Conservation (phyloP, 2,113 vertebrate species). For the Garra rufa region DNA sequence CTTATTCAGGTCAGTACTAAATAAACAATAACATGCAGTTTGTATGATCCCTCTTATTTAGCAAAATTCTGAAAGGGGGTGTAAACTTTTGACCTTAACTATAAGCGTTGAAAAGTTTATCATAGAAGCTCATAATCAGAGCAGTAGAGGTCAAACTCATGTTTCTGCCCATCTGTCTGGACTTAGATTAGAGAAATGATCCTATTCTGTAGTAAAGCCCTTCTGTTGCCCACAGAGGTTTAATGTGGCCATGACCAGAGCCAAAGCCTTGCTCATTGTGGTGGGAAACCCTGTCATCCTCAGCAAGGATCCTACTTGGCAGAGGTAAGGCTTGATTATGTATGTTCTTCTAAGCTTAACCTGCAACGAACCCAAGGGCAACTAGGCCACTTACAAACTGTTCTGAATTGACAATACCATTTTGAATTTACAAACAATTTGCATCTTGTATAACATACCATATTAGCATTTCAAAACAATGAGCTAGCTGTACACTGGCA, state of each 20-base stretch:
- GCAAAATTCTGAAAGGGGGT: too few relatives aligned
- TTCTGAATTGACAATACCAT: neutral
- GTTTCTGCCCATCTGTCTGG: conserved; percentile 10
- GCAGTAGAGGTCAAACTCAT: neutral
- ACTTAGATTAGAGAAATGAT: neutral
- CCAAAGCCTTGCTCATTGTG: conserved; percentile 89
- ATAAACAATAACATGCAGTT: too few relatives aligned
- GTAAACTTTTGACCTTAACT: too few relatives aligned
- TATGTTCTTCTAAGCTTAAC: neutral
- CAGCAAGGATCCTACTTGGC: conserved; percentile 84
- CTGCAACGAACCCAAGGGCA: neutral
- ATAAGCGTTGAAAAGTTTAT: neutral
- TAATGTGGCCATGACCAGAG: conserved; percentile 92
- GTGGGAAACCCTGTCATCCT: conserved; percentile 89
- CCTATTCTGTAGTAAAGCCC: neutral
- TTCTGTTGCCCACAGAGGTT: conserved; percentile 78
- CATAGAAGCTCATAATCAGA: neutral
- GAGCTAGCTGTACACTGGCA: neutral
- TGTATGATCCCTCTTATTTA: too few relatives aligned
- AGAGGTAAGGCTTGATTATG: conserved; percentile 74
- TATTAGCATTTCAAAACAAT: neutral
- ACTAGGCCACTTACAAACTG: neutral
- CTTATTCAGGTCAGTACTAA: too few relatives aligned
- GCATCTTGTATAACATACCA: neutral
- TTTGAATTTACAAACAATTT: neutral